Evolutionary conservation across 2,797 vertebrate species (phyloP), one percentile per base, ranked within the genome.

Genomic region (Eospalax fontanierii): DNA sequence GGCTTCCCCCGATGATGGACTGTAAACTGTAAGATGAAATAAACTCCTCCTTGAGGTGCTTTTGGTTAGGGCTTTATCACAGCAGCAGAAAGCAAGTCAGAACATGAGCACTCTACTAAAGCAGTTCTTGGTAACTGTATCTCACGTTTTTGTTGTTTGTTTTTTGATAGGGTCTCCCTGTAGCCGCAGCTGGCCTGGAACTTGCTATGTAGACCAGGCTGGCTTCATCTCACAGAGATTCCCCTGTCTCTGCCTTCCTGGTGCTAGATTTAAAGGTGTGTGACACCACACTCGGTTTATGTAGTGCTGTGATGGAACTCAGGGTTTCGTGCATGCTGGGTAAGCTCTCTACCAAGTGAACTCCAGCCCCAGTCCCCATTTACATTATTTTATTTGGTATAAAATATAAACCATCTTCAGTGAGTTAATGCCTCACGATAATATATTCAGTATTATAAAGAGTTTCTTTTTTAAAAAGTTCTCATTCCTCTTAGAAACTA

Each of bases 81-180:
- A n/a, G n/a, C n/a, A n/a, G n/a, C n/a, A n/a, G n/a, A n/a, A n/a
- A n/a, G n/a, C n/a, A n/a, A n/a, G n/a, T n/a, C n/a, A n/a, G n/a
- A n/a, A n/a, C n/a, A n/a, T n/a, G n/a, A 93, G 76, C n/a, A 82
- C 26, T 76, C 70, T 40, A 80, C 54, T 92, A 89, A 87, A 83
- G 71, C 71, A 2, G 43, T 75, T 84, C 50, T 91, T 59, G 38
- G 75, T 89, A 83, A 80, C 68, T 84, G 54, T 43, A 59, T n/a
- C 61, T 93, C 46, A 59, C 28, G 70, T 38, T 80, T 80, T 57
- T 15, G 15, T 57, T 57, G 15, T 57, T 57, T 57, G 80, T n/a
- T n/a, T n/a, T n/a, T n/a, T n/a, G n/a, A n/a, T n/a, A n/a, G n/a
- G n/a, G n/a, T n/a, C n/a, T n/a, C n/a, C n/a, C n/a, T n/a, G n/a